Percentiles rank a stretch among this genome's conserved stretches.
Evolutionary conservation across 2,888 invertebrate species (phyloP).

Genomic region (Eilema caniola): DNA sequence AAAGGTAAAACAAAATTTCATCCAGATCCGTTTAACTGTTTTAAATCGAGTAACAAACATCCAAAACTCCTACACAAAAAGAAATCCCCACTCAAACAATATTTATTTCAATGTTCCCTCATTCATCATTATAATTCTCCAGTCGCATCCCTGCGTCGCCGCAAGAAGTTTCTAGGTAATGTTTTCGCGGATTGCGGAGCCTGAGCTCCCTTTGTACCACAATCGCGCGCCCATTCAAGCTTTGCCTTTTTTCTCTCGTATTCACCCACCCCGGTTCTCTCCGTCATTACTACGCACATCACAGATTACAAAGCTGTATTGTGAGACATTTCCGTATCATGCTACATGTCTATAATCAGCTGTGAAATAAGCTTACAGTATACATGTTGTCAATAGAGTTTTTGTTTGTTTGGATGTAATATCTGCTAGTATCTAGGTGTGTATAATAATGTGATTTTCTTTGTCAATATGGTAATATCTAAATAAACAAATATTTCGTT

Average conservation of each 20-base stretch:
- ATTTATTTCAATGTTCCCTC: slow-evolving; percentile 3
- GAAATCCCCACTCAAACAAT: background rate
- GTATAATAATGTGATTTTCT: too few relatives aligned
- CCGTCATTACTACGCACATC: slow-evolving; percentile 54
- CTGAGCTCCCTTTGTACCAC: slow-evolving; percentile 56
- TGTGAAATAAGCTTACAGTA: slow-evolving; percentile 25
- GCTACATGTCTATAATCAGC: slow-evolving; percentile 29
- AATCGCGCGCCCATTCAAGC: slow-evolving; percentile 65
- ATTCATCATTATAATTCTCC: slow-evolving; percentile 3
- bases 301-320: slow-evolving; percentile 51
- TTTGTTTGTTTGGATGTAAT: background rate
- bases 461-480: too few relatives aligned
- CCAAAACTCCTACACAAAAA: background rate
- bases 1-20: too few relatives aligned
- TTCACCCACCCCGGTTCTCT: slow-evolving; percentile 52
- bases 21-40: too few relatives aligned
- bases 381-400: background rate
- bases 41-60: too few relatives aligned
- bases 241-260: slow-evolving; percentile 55
- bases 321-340: slow-evolving; percentile 33
- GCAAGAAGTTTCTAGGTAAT: slow-evolving; percentile 52
- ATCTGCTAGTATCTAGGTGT: too few relatives aligned
- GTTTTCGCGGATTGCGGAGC: slow-evolving; percentile 52
- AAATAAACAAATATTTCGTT: too few relatives aligned
- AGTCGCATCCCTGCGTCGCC: slow-evolving; percentile 9